Percentiles rank a stretch among this genome's conserved stretches.
Evolutionary conservation across 1,140 invertebrate species (phyloP).

Genomic region (Lordiphosa collinella): DNA sequence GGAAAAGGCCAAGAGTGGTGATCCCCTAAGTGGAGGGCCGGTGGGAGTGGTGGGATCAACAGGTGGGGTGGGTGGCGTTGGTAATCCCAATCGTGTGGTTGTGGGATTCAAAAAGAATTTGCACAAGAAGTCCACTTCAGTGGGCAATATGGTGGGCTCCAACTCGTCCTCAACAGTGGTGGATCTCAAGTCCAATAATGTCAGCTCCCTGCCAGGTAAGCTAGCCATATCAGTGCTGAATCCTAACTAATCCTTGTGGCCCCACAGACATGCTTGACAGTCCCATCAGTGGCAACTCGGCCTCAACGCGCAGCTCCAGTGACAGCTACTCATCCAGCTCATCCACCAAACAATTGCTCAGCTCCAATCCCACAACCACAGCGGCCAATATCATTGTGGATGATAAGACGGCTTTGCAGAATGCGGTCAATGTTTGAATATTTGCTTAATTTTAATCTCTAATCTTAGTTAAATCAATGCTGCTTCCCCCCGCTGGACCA

Average conservation of each 20-base stretch:
- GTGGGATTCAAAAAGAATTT: slow-evolving; percentile 66
- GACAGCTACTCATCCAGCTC: slow-evolving; percentile 88
- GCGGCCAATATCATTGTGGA: slow-evolving; percentile 77
- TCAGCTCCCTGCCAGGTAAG: slow-evolving; percentile 73
- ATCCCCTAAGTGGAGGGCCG: slow-evolving; percentile 35
- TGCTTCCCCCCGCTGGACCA: too few species aligned
- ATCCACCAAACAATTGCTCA: slow-evolving; percentile 84
- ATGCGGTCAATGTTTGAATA: slow-evolving; percentile 72
- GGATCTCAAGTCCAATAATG: slow-evolving; percentile 58
- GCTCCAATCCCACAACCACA: slow-evolving; percentile 78
- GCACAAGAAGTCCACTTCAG: slow-evolving; percentile 76
- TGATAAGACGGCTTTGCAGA: slow-evolving; percentile 72
- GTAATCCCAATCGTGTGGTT: slow-evolving; percentile 17
- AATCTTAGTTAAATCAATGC: too few species aligned
- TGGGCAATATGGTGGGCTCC: slow-evolving; percentile 69
- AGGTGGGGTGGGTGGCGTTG: neutral
- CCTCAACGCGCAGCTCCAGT: slow-evolving; percentile 85
- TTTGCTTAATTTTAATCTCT: too few species aligned
- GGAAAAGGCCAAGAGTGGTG: slow-evolving; percentile 50
- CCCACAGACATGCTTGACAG: slow-evolving; percentile 81
- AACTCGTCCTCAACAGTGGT: slow-evolving; percentile 20
- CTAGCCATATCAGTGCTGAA: neutral
- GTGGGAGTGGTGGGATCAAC: neutral
- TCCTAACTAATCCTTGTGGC: neutral
- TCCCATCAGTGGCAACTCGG: slow-evolving; percentile 82